These are phyloP conservation scores for Pteropus rufus DNA, from an alignment of 2,797 vertebrate genomes.

Conservation along the genomic window DNA sequence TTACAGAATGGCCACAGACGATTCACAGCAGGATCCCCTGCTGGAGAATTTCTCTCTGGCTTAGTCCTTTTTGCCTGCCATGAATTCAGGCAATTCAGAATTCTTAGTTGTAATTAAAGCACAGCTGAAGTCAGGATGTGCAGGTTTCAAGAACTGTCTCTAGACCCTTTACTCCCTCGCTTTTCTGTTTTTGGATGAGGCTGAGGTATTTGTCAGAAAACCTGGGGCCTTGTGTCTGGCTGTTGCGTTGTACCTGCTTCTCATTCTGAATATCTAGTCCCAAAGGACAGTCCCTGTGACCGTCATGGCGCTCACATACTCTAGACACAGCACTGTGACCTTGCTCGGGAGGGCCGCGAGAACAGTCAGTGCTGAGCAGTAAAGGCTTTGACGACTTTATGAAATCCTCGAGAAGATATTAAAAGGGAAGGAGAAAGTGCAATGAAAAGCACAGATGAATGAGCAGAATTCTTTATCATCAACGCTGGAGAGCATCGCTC, in stretches of 20 bases:
- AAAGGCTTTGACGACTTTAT: neutral
- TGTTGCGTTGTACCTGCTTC: neutral
- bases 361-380: neutral
- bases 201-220: neutral
- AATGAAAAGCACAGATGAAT: neutral
- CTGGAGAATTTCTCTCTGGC: neutral
- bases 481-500: neutral
- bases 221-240: neutral
- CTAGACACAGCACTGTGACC: accelerated
- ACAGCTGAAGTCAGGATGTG: neutral
- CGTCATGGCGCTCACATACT: too few species aligned
- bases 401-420: neutral
- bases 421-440: neutral
- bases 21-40: neutral
- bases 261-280: neutral
- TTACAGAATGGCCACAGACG: neutral
- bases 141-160: neutral
- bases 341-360: neutral
- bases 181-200: neutral
- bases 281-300: neutral
- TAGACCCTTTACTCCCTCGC: neutral
- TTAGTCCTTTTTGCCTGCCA: neutral
- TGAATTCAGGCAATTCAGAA: neutral
- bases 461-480: neutral
- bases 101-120: neutral